Evolutionary conservation across 2,113 vertebrate species (phyloP), one percentile per base, ranked within the genome.

Genomic region (Emberiza fucata): DNA sequence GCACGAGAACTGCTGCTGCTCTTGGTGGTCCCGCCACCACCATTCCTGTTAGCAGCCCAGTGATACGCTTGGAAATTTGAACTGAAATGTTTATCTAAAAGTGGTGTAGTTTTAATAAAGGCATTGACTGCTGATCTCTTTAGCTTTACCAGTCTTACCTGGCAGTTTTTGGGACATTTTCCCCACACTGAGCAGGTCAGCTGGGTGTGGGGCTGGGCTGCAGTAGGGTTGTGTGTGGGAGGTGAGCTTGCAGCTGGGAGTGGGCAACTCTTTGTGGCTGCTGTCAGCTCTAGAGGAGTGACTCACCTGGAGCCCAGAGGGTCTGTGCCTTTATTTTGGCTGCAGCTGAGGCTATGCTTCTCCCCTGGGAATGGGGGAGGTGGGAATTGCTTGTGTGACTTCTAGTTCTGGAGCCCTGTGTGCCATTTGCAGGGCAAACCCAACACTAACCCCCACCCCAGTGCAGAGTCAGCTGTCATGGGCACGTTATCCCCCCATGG

Each of bases 21-120:
- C 33, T 23, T 83, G 86, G 61, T 47, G 60, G 66, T 53, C 25
- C 44, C 63, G 78, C 18, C 57, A 40, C 71, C 2, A 4, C 81
- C 25, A 1, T 56, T 87, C 85, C 80, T 4, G 1, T 56, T 80
- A 61, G 53, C 37, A 83, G 90, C 90, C 84, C 88, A 81, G 84
- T 89, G 88, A 70, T 31, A 79, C 0, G 73, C 88, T 93, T 90
- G 94, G 81, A 94, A 92, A 80, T 40, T 71, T 31, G 61, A 91
- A 94, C 92, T 20, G 69, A 93, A 96, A 91, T 96, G 92, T 96
- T 96, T 82, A 85, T 86, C 93, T 89, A 59, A 86, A 93, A 95
- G 80, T 82, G 94, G 73, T 95, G 92, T 96, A 92, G 95, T 96
- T 97, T 97, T 95, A 97, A 96, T 97, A 97, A 97, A 97, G 65